A percentile compares a stretch with the other conserved stretches of the same genome.
Evolutionary conservation across 2,888 invertebrate species (phyloP).

Genomic region (Pinctada fucata): DNA sequence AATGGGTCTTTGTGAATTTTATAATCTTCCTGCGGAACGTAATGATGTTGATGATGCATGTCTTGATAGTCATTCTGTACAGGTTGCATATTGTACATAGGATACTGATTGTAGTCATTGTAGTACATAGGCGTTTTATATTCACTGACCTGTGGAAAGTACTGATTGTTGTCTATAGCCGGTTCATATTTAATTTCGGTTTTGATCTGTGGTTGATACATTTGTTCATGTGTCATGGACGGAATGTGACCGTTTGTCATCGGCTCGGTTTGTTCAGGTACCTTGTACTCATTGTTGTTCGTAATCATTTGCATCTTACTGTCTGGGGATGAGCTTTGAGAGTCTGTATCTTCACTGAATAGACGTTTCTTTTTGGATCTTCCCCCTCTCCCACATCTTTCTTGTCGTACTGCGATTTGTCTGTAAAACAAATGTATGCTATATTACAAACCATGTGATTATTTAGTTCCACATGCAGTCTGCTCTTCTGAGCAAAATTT

Average conservation of each 20-base stretch:
- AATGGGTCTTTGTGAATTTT: constrained; percentile 9
- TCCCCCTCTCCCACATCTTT: constrained; percentile 29
- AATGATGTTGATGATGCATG: constrained; percentile 10
- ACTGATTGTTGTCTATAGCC: constrained; percentile 4
- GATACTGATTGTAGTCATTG: constrained; percentile 15
- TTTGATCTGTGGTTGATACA: constrained; percentile 25
- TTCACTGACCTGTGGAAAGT: constrained; percentile 15
- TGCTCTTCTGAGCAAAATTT: too few species aligned
- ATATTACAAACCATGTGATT: neutral
- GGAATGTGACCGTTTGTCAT: neutral
- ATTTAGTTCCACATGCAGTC: too few species aligned
- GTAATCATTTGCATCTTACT: constrained; percentile 17
- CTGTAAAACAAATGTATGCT: constrained; percentile 22
- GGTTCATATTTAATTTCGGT: constrained; percentile 27
- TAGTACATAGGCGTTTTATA: constrained; percentile 29
- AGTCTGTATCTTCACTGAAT: constrained; percentile 13
- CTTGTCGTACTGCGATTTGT: constrained; percentile 38
- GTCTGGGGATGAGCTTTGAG: constrained; percentile 20
- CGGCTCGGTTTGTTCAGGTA: neutral
- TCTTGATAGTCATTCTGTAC: constrained; percentile 14
- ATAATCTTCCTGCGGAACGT: constrained; percentile 10
- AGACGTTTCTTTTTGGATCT: constrained; percentile 14
- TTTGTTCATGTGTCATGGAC: neutral
- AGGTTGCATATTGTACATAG: constrained; percentile 20
- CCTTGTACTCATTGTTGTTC: constrained; percentile 7